Evolutionary conservation across 1,140 invertebrate species (phyloP), one percentile per base, ranked within the genome.

Genomic region (Drosophila pandora): DNA sequence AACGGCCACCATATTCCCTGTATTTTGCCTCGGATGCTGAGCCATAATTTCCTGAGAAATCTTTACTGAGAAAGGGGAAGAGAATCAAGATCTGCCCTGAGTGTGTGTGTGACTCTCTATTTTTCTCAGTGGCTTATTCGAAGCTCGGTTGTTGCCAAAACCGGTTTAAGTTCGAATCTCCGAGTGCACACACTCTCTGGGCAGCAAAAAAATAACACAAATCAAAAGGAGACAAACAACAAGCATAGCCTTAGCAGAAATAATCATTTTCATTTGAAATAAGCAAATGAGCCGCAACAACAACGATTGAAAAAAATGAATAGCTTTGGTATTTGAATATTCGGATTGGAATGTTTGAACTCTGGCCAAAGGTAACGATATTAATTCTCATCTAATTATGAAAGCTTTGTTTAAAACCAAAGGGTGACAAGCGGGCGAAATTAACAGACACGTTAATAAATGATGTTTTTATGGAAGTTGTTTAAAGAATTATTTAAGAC

Each of bases 371-470:
- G 13, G 23, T n/a, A 22, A 22, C 6, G 12, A 69, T 28, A 68
- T 87, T 71, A 79, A 82, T 87, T 87, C 64, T 78, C 60, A 81
- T 81, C 54, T 76, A 77, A 81, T 81, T 85, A 85, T 84, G 30
- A 63, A 62, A 32, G 65, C 53, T 84, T 85, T 76, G 68, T 85
- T 69, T 61, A 28, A 12, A 61, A 28, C 52, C 56, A 55, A 55
- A 59, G 23, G 57, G 39, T 67, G 77, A 72, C 69, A 72, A 72
- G 69, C 68, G 7, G 41, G 13, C 41, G 34, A 32, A 60, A 49
- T 53, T 4, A 12, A 39, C 22, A 22, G 28, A 41, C 39, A 23
- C n/a, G 21, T 59, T 75, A 65, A 75, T 57, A 65, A 65, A 74
- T 74, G 39, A 28, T 9, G 0, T 32, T 54, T 65, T 67, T 54